Conservation (phyloP, 1,140 invertebrate genomes). For the Bombus cullumanus region DNA sequence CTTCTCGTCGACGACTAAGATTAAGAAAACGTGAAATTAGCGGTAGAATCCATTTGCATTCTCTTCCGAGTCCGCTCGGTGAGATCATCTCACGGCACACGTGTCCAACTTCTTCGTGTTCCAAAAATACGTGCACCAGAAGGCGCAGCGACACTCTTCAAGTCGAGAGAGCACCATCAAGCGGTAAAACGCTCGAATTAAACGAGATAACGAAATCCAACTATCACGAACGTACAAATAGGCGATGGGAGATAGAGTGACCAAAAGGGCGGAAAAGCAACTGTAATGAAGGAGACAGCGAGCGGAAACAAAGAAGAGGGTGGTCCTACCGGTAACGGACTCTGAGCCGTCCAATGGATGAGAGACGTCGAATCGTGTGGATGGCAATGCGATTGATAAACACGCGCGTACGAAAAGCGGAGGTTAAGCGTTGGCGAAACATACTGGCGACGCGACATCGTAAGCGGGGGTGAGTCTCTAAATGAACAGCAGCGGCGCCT, state of each 20-base stretch:
- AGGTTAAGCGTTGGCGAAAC: neutral
- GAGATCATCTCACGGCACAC: neutral
- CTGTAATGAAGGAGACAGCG: neutral
- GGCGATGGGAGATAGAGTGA: neutral
- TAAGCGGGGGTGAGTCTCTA: neutral
- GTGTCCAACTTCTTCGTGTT: neutral
- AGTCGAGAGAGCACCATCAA: neutral
- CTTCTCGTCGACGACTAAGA: neutral
- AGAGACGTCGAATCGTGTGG: neutral
- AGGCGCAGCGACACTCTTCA: neutral
- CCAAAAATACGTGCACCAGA: neutral
- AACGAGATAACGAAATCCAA: neutral
- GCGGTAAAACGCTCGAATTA: no score
- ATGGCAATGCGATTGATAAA: neutral
- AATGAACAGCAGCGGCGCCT: slow-evolving; percentile 44
- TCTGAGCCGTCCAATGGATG: neutral
- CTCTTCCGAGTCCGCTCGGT: neutral
- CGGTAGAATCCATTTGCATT: neutral
- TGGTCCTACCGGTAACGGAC: neutral
- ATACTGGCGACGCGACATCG: no score
- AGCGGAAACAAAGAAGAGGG: neutral
- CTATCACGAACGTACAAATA: neutral
- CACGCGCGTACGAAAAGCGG: neutral
- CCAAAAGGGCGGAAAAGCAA: neutral
- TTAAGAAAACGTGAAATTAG: neutral